Conservation (phyloP, 2,888 invertebrate genomes). For the Drepanosiphum platanoidis region DNA sequence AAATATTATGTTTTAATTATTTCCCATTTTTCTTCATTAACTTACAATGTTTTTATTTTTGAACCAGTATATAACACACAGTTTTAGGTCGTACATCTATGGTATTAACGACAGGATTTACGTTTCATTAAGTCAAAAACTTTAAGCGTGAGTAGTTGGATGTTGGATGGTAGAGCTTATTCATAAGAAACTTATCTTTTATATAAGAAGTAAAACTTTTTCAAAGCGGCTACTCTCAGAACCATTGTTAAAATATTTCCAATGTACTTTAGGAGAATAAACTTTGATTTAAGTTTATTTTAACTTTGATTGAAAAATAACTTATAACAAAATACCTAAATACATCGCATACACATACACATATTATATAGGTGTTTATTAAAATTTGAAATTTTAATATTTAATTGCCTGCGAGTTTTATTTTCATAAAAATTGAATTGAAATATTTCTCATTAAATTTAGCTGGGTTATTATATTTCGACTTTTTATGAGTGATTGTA, state of each 20-base stretch:
- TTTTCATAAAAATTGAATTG: too few species aligned
- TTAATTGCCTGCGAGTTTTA: too few species aligned
- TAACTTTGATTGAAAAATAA: neutral
- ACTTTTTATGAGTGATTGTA: too few species aligned
- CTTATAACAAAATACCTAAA: too few species aligned
- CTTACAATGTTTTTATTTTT: neutral
- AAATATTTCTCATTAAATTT: too few species aligned
- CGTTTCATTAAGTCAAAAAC: conserved; percentile 24
- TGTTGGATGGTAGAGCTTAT: neutral
- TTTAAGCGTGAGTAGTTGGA: conserved; percentile 13
- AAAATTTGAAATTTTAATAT: too few species aligned
- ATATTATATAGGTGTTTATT: too few species aligned
- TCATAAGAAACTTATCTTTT: conserved; percentile 22
- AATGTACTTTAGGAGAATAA: conserved; percentile 17
- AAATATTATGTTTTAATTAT: neutral
- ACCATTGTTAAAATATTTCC: conserved; percentile 6
- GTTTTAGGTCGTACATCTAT: neutral
- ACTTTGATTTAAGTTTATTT: neutral
- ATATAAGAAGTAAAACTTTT: conserved; percentile 12
- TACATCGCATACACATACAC: too few species aligned
- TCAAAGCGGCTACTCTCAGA: neutral
- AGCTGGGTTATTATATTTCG: too few species aligned
- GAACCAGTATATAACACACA: neutral
- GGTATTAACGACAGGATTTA: conserved; percentile 8
- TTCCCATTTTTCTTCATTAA: neutral